Conservation (phyloP, 2,888 invertebrate species). For the Aphrophora alni region DNA sequence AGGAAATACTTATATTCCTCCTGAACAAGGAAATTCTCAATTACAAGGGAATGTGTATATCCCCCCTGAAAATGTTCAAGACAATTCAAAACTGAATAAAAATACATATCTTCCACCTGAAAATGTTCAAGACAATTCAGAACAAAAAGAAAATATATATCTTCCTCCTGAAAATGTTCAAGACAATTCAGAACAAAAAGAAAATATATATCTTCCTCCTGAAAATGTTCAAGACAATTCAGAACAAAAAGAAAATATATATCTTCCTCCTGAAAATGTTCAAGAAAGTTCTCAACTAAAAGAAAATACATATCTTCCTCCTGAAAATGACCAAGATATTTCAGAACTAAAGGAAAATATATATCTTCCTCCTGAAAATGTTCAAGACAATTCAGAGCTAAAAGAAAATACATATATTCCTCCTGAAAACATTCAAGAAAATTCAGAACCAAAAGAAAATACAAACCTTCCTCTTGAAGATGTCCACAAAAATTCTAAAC, state of each 20-base stretch:
- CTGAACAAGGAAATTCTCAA: neutral
- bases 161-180: neutral
- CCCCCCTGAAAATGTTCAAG: neutral
- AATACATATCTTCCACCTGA: neutral
- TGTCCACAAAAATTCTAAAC: too few relatives aligned
- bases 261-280: neutral
- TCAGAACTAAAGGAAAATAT: neutral
- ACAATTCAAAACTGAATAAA: neutral
- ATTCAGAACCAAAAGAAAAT: neutral
- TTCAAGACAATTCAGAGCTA: neutral
- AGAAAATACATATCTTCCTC: neutral
- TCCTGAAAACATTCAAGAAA: neutral
- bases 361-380: neutral
- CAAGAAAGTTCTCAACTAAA: neutral
- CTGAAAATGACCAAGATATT: neutral
- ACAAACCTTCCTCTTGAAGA: neutral
- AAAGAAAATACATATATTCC: neutral
- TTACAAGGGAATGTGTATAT: neutral
- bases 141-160: neutral
- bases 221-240: neutral
- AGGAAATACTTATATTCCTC: neutral
- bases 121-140: neutral
- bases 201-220: neutral
- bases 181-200: neutral
- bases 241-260: neutral